Evolutionary conservation across 2,797 vertebrate species (phyloP).

Genomic region (Melanitta fusca): DNA sequence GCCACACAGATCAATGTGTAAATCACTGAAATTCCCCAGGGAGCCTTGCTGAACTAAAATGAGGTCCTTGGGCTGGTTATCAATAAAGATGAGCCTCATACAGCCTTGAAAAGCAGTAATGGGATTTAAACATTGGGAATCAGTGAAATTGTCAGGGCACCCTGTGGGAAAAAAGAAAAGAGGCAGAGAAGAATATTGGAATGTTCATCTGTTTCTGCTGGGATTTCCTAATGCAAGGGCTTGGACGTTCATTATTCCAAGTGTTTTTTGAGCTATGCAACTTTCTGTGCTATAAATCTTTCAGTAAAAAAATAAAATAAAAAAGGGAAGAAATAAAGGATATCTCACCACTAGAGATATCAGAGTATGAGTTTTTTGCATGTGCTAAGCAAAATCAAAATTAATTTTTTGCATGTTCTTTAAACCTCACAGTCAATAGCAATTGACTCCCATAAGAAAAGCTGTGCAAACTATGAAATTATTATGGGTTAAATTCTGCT

Average conservation of each 20-base stretch:
- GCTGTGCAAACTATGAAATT: neutral
- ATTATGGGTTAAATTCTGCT: neutral
- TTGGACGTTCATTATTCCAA: slow-evolving; percentile 65
- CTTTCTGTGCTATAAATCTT: slow-evolving; percentile 50
- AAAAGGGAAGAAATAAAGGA: neutral
- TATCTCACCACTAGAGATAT: neutral
- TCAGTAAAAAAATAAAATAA: neutral
- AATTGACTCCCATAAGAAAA: neutral
- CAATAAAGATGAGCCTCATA: slow-evolving; percentile 93
- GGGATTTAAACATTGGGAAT: slow-evolving; percentile 86
- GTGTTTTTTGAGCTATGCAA: slow-evolving; percentile 22
- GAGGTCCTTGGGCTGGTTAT: slow-evolving; percentile 92
- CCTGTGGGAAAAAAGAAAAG: slow-evolving; percentile 81
- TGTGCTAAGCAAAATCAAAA: neutral
- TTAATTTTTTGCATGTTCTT: neutral
- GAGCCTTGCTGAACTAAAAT: slow-evolving; percentile 90
- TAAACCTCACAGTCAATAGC: neutral
- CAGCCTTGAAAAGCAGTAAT: slow-evolving; percentile 94
- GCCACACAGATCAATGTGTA: slow-evolving; percentile 94
- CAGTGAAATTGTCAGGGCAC: slow-evolving; percentile 84
- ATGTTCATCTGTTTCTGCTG: slow-evolving; percentile 73
- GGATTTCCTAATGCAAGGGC: slow-evolving; percentile 63
- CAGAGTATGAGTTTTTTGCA: neutral
- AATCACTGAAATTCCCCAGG: slow-evolving; percentile 92
- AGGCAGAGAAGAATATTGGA: slow-evolving; percentile 71